Evolutionary conservation across 1,140 invertebrate species (phyloP).

Genomic region (Galleria mellonella): DNA sequence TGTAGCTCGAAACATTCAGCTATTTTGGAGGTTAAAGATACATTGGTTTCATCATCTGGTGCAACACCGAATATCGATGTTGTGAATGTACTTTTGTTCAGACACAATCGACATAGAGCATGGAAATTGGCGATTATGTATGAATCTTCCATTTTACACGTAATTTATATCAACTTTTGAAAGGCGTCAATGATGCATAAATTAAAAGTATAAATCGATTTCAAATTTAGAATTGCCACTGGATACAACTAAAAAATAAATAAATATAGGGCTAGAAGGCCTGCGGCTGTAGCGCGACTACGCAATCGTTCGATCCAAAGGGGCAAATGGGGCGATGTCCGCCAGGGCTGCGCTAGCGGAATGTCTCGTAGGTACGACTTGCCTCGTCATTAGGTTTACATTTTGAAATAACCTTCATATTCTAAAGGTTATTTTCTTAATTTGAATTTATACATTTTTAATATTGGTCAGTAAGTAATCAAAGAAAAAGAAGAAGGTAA

Average conservation of each 20-base stretch:
- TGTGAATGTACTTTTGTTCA: conserved; percentile 74
- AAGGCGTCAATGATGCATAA: background rate
- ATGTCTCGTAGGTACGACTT: conserved; percentile 33
- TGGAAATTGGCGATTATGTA: conserved; percentile 72
- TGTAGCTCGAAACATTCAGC: conserved; percentile 58
- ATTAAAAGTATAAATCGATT: background rate
- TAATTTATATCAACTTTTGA: conserved; percentile 21
- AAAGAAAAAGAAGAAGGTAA: too few relatives aligned
- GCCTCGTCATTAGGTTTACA: conserved; percentile 13
- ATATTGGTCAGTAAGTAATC: background rate
- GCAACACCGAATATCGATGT: conserved; percentile 73
- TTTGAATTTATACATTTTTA: background rate
- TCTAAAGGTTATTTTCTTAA: background rate
- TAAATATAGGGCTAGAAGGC: conserved; percentile 20
- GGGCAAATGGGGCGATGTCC: conserved; percentile 57
- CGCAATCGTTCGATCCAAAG: conserved; percentile 62
- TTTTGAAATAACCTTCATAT: background rate
- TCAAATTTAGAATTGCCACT: conserved; percentile 17
- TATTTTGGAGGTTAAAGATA: conserved; percentile 67
- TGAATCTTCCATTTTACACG: conserved; percentile 70
- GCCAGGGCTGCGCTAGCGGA: conserved; percentile 64
- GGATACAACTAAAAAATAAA: background rate
- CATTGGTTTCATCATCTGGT: conserved; percentile 56
- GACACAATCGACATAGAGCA: conserved; percentile 75
- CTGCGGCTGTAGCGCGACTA: conserved; percentile 43